phyloP scores from a whole-genome alignment of 2,113 vertebrate species.

The Ictalurus furcatus region DNA sequence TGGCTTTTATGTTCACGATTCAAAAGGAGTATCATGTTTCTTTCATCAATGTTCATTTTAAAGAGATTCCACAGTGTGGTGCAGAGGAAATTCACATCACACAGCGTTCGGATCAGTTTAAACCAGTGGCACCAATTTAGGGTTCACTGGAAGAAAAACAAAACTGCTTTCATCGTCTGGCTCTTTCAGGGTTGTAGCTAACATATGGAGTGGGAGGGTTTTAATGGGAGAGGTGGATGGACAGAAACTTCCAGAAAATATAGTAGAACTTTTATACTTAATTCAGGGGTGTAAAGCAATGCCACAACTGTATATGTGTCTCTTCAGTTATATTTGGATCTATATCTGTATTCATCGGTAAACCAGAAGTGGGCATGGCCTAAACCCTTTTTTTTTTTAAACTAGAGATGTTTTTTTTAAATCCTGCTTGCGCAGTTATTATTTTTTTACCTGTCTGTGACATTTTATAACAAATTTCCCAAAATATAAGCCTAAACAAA shows the following conservation, averaged over 20 bases:
- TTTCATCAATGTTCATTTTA: slow-evolving; percentile 19
- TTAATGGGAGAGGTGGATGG: not conserved
- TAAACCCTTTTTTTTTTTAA: not conserved
- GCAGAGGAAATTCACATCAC: slow-evolving; percentile 33
- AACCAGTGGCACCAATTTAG: slow-evolving; percentile 14
- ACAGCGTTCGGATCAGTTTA: slow-evolving; percentile 1
- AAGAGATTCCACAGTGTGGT: slow-evolving; percentile 10
- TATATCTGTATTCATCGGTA: not conserved
- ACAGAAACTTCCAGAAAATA: not conserved
- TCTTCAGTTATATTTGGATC: not conserved
- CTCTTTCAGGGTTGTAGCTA: not conserved
- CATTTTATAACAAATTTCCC: not conserved
- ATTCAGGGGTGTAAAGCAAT: not conserved
- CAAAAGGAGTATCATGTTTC: slow-evolving; percentile 35
- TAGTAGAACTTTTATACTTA: not conserved
- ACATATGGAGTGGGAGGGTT: not conserved
- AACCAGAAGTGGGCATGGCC: not conserved
- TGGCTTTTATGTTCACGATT: slow-evolving; percentile 36
- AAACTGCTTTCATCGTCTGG: slow-evolving; percentile 14
- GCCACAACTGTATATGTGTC: not conserved
- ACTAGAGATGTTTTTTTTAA: not conserved
- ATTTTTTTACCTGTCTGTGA: not conserved
- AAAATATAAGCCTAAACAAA: not conserved
- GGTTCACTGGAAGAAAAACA: slow-evolving; percentile 25
- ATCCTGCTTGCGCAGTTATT: not conserved